Evolutionary conservation across 2,797 vertebrate species (phyloP).

Genomic region (Babyrousa celebensis): DNA sequence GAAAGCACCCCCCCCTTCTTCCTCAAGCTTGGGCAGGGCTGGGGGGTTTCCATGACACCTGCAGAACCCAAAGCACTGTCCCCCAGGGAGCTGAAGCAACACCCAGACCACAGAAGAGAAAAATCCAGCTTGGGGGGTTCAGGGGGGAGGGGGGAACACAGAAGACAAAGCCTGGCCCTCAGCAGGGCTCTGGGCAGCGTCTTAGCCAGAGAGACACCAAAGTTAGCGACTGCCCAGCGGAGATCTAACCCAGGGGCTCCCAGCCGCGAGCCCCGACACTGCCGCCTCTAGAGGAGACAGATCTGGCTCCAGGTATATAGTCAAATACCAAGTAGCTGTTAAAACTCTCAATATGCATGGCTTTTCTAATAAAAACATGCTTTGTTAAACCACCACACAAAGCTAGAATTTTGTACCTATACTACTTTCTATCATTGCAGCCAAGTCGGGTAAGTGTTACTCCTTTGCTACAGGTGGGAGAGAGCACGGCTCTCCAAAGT

Average conservation of each 20-base stretch:
- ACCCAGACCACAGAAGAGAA: conserved; percentile 59
- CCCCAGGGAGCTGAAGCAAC: conserved; percentile 68
- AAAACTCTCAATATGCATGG: background rate
- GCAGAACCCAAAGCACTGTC: conserved; percentile 22
- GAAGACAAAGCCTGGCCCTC: background rate
- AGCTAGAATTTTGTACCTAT: background rate
- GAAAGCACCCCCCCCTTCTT: conserved; percentile 71
- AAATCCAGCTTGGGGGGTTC: background rate
- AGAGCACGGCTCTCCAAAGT: background rate
- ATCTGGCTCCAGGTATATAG: background rate
- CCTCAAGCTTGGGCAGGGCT: conserved; percentile 71
- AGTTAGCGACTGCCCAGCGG: background rate
- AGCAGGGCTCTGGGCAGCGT: background rate
- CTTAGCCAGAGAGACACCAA: background rate
- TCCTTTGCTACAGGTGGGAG: background rate
- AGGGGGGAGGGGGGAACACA: fast-evolving
- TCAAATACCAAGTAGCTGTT: background rate
- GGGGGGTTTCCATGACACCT: conserved; percentile 83
- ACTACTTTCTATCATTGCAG: background rate
- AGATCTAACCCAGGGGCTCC: no score
- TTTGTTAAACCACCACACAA: background rate
- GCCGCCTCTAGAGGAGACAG: background rate
- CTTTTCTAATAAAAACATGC: background rate
- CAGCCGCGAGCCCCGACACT: background rate
- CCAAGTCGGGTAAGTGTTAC: background rate